Percentiles rank a stretch among this genome's conserved stretches.
Conservation (phyloP, 1,140 invertebrate species). For the Rhynchophorus ferrugineus region DNA sequence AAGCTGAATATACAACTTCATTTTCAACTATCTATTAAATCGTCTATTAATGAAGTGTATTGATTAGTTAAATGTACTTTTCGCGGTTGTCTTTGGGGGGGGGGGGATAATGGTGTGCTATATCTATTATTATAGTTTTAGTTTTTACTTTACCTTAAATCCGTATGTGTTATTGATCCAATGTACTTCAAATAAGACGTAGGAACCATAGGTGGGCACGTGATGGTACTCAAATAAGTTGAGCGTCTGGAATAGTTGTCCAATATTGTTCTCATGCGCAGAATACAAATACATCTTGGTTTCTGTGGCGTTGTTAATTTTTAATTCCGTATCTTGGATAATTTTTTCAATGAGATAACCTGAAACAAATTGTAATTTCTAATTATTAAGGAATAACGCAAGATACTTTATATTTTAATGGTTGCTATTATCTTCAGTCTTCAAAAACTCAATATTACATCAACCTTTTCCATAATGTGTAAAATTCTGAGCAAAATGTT, state of each 20-base stretch:
- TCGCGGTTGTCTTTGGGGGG: too few species aligned
- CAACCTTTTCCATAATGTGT: too few species aligned
- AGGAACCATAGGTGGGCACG: slow-evolving; percentile 27
- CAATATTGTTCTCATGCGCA: slow-evolving; percentile 29
- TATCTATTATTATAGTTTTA: too few species aligned
- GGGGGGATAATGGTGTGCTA: too few species aligned
- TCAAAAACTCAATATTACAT: too few species aligned
- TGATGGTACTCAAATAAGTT: slow-evolving; percentile 24
- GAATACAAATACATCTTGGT: slow-evolving; percentile 29
- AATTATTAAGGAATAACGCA: neutral
- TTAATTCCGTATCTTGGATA: slow-evolving; percentile 23
- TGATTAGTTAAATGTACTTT: too few species aligned
- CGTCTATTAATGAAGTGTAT: too few species aligned
- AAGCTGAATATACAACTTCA: too few species aligned
- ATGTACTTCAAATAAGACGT: slow-evolving; percentile 26
- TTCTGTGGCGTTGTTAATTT: slow-evolving; percentile 8
- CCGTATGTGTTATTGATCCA: slow-evolving; percentile 19
- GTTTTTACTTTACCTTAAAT: slow-evolving; percentile 27
- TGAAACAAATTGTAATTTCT: slow-evolving; percentile 9
- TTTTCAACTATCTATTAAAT: too few species aligned
- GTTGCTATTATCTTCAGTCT: too few species aligned
- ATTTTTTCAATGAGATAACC: slow-evolving; percentile 28
- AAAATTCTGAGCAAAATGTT: too few species aligned
- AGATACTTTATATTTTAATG: slow-evolving; percentile 1
- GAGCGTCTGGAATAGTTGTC: slow-evolving; percentile 18